A percentile compares a stretch with the other conserved stretches of the same genome.
Evolutionary conservation across 2,888 invertebrate genomes (phyloP).

Genomic region (Nasonia oneida): DNA sequence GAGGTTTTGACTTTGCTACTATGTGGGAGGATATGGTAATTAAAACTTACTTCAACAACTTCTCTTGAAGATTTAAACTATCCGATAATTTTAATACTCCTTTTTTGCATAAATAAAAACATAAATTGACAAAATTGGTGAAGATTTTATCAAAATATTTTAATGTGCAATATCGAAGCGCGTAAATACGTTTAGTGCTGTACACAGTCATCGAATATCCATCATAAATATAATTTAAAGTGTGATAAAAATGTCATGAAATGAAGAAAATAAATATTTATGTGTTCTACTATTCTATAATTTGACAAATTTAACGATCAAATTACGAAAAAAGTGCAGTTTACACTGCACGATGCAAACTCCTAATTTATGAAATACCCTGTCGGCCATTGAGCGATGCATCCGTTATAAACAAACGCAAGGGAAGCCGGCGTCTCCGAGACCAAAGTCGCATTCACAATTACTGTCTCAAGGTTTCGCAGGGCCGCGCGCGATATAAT

Average conservation of each 20-base stretch:
- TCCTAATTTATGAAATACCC: background rate
- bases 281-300: too few relatives aligned
- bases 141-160: too few relatives aligned
- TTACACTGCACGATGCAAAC: background rate
- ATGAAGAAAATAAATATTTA: too few relatives aligned
- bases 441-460: constrained; percentile 60
- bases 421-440: constrained; percentile 35
- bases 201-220: too few relatives aligned
- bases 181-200: too few relatives aligned
- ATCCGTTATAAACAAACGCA: constrained; percentile 50
- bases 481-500: constrained; percentile 27
- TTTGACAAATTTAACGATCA: background rate
- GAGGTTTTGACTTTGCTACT: background rate
- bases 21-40: constrained; percentile 65
- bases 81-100: too few relatives aligned
- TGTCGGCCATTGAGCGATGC: background rate
- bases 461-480: constrained; percentile 59
- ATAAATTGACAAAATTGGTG: too few relatives aligned
- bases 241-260: too few relatives aligned
- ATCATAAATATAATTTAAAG: too few relatives aligned
- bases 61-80: background rate
- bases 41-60: constrained; percentile 19
- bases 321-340: background rate
- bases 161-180: too few relatives aligned
- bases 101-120: too few relatives aligned